These are phyloP conservation scores for Pristionchus japonicus DNA, from an alignment of 2,888 invertebrate genomes.

Conservation along the genomic window DNA sequence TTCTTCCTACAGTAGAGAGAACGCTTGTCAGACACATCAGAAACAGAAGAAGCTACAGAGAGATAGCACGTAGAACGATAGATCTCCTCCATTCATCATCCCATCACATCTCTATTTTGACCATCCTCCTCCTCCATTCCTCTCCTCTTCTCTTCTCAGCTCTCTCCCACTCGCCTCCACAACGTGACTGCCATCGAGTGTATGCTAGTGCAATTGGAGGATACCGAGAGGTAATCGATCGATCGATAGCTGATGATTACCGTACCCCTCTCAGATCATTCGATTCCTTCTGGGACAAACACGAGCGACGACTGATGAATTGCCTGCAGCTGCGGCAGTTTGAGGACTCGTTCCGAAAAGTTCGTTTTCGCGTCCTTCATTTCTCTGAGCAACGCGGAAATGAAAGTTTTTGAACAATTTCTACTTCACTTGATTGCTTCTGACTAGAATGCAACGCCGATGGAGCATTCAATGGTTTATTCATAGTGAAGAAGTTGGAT, in stretches of 20 bases:
- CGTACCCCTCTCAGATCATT: conserved; percentile 84
- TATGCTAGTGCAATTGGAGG: conserved; percentile 78
- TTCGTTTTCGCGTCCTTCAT: conserved; percentile 48
- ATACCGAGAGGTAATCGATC: conserved; percentile 84
- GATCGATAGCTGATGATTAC: background rate
- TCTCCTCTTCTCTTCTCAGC: conserved; percentile 52
- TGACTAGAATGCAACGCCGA: background rate
- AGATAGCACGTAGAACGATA: no score
- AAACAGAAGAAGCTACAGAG: no score
- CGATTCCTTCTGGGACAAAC: conserved; percentile 93
- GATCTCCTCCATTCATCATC: conserved; percentile 50
- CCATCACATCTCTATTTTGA: background rate
- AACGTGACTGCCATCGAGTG: conserved; percentile 94
- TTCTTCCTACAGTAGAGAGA: no score
- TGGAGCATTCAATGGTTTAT: background rate
- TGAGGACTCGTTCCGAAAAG: conserved; percentile 92
- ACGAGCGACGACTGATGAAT: conserved; percentile 89
- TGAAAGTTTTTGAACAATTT: background rate
- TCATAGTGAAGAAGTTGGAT: background rate
- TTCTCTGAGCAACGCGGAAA: no score
- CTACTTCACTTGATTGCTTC: background rate
- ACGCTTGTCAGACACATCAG: no score
- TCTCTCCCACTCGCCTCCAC: conserved; percentile 76
- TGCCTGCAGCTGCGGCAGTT: conserved; percentile 91
- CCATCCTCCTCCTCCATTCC: background rate